Base-by-base conservation (phyloP, 1,140 invertebrate species). In the Drosophila obscura region DNA sequence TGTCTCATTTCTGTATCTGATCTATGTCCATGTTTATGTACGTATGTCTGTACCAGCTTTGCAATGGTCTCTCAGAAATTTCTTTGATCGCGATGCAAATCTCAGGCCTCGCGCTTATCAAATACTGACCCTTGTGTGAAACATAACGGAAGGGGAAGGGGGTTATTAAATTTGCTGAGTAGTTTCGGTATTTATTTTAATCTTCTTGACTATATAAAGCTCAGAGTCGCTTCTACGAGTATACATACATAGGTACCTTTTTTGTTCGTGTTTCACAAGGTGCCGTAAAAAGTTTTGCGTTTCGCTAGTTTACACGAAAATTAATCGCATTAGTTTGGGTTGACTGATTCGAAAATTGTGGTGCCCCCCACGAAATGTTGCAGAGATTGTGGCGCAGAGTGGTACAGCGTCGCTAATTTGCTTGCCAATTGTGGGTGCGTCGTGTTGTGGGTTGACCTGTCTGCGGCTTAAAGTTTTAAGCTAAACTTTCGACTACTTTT, bases 301-400 rank as follows among this genome's bases (percentile, higher is more conserved):
- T 73, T 81, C 65, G 71, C 72, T 83, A 64, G 73, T 59, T 84
- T 80, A 80, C 77, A 85, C 73, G 55, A 77, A 84, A 84, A 81
- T 77, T 68, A 81, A 77, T 74, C 73, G 64, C 82, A 81, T 85
- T 85, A 85, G 82, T 85, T 81, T 22, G 46, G 73, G 48, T 46
- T 77, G 77, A 85, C 26, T 80, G 73, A 72, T 50, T 82, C 61
- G 51, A 19, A 48, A 60, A 52, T 48, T 66, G 43, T 48, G 60
- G 64, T 57, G 11, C 19, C 53, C 55, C 28, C 56, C 68, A 77
- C n/a, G n/a, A n/a, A n/a, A 59, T 67, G 59, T 63, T 67, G 61
- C 22, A 24, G 22, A 24, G 22, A 3, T 2, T 4, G 22, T 24
- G 22, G 55, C 46, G 53, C 57, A 61, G 59, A 82, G 76, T 62